Evolutionary conservation across 2,113 vertebrate species (phyloP).

Genomic region (Gymnorhina tibicen): DNA sequence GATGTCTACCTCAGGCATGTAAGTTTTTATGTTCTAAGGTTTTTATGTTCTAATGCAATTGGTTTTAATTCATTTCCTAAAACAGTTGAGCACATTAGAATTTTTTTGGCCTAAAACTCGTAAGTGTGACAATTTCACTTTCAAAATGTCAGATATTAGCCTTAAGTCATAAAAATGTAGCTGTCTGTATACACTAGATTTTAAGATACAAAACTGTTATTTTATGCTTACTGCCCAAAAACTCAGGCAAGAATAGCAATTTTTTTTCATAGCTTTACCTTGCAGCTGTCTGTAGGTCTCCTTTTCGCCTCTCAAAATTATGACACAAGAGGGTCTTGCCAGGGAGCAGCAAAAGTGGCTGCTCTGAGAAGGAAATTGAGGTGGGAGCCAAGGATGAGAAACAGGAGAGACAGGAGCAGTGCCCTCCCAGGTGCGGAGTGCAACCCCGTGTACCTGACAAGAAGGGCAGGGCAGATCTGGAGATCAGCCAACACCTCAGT

Average conservation of each 20-base stretch:
- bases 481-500: background rate
- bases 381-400: background rate
- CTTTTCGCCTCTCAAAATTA: background rate
- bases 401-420: background rate
- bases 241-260: background rate
- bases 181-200: background rate
- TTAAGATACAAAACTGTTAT: background rate
- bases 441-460: rapidly evolving
- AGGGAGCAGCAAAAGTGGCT: background rate
- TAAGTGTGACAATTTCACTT: background rate
- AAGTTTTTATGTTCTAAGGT: background rate
- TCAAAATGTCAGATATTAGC: background rate
- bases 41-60: background rate
- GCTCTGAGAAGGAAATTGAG: background rate
- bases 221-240: background rate
- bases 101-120: background rate
- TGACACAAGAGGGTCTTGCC: background rate
- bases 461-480: background rate
- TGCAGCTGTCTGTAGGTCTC: background rate
- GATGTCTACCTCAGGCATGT: background rate
- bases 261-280: background rate
- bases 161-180: background rate
- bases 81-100: background rate
- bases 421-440: no score
- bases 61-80: background rate